Conservation (phyloP, 2,888 invertebrate species). For the Cremastinae sp. region DNA sequence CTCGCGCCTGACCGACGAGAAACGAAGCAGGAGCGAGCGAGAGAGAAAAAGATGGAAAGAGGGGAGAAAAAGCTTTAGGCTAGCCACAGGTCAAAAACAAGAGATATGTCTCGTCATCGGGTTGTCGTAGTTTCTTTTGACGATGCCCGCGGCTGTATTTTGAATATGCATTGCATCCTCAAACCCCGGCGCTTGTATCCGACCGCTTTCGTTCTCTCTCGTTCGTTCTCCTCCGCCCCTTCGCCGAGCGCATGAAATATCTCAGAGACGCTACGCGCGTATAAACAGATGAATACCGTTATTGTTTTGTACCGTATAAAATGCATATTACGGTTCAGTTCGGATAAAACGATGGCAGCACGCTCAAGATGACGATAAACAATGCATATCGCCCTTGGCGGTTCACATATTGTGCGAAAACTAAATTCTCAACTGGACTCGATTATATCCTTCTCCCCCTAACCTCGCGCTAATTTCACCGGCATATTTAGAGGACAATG, state of each 20-base stretch:
- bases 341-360: conserved; percentile 16
- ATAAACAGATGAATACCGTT: conserved; percentile 10
- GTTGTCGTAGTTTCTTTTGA: conserved; percentile 56
- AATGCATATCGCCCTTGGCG: conserved; percentile 52
- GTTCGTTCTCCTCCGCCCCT: conserved; percentile 30
- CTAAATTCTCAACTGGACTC: conserved; percentile 68
- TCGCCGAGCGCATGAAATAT: conserved; percentile 20
- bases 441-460: conserved; percentile 73
- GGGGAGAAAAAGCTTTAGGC: conserved; percentile 36
- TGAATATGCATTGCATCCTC: conserved; percentile 79
- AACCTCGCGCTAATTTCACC: conserved; percentile 5
- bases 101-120: conserved; percentile 58
- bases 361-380: conserved; percentile 40
- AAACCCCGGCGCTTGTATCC: conserved; percentile 62
- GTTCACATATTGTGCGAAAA: conserved; percentile 66
- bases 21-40: conserved; percentile 12
- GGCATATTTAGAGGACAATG: conserved; percentile 29
- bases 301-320: conserved; percentile 21
- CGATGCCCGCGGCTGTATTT: conserved; percentile 77
- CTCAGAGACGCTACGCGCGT: neutral
- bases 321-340: conserved; percentile 27
- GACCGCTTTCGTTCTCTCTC: too few relatives aligned
- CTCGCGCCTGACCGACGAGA: conserved; percentile 61
- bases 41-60: conserved; percentile 16
- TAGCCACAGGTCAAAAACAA: conserved; percentile 66